Base-by-base conservation (phyloP, 2,113 vertebrate species). In the Anseranas semipalmata region DNA sequence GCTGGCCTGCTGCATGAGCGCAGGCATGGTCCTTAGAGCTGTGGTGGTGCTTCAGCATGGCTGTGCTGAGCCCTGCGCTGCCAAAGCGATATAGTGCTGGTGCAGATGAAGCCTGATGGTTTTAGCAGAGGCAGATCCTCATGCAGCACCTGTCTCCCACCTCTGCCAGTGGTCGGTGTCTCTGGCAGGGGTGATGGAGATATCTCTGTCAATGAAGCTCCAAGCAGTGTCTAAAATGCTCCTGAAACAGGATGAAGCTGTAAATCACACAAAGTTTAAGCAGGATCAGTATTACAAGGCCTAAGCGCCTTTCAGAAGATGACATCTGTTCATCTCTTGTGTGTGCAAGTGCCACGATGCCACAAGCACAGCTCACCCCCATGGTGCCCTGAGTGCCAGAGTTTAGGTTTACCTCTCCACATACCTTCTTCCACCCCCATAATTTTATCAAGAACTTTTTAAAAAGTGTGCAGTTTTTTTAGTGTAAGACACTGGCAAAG, bases 281-380 rank as follows among this genome's bases (percentile, higher is more conserved):
- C 45, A 75, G 30, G 5, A 28, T 13, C 66, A 4, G 30, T 63
- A 19, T 84, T 63, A 46, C 28, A 81, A 71, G 9, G 33, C 43
- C 43, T 68, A 75, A 85, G 14, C 6, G 75, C 20, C 73, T 91
- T 91, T 72, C 30, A 46, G 9, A 85, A 60, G 22, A 33, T 43
- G 48, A 13, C 22, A 63, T 59, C 55, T 9, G 3, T 63, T 84
- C 59, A 48, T 60, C 27, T 77, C 80, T 39, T 22, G 46, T 71
- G 27, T 8, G 3, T 33, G 35, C 7, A 43, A 81, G 59, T 0
- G 2, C 28, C 46, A 48, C 0, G 1, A 74, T 50, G n/a, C 30
- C 52, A 43, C 10, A 30, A 89, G 17, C 25, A 63, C 48, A 70
- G 45, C 52, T 46, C 67, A 41, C 5, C 22, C 67, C 27, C 24